Evolutionary conservation across 1,140 invertebrate genomes (phyloP), one percentile per base, ranked within the genome.

Genomic region (Drosophila mauritiana): DNA sequence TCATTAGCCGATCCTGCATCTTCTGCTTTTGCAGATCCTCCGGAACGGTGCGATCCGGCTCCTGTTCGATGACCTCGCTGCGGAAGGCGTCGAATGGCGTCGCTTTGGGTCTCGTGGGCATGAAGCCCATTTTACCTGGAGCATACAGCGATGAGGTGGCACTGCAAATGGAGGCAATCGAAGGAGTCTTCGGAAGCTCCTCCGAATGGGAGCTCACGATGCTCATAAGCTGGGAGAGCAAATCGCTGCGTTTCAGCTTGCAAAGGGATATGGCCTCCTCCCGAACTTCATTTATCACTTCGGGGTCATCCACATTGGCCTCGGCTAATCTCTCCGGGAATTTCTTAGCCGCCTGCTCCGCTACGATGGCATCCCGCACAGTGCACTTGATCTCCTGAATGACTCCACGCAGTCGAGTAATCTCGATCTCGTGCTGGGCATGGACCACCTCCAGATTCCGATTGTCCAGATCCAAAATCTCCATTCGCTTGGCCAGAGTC

Each of bases 401-500:
- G 61, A 96, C 93, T 40, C 92, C 92, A 1, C 92, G 93, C 6
- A 96, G 69, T 42, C 93, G 93, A 2, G 92, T 52, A 22, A 94
- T 93, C 86, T 95, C 94, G 43, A 91, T 82, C 39, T 92, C 92
- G 49, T 94, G 92, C 53, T 93, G 92, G 3, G 92, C 78, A 10
- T 94, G 90, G 36, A 95, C 92, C 0, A 92, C 83, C 2, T 89
- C 80, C 2, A 94, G 76, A 57, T 93, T 90, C 40, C 92, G 92
- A 63, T 93, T 94, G 20, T 93, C 94, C 25, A 89, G 83, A 42
- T 93, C 92, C 42, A 92, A 88, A 5, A 92, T 89, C 73, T 95
- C 93, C 25, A 96, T 88, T 72, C 94, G 94, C 86, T 95, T 93
- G 77, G 95, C 93, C 27, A 96, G 80, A 20, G 93, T 80, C 8